Evolutionary conservation across 2,797 vertebrate species (phyloP).

Genomic region (Fistularia tabacaria): DNA sequence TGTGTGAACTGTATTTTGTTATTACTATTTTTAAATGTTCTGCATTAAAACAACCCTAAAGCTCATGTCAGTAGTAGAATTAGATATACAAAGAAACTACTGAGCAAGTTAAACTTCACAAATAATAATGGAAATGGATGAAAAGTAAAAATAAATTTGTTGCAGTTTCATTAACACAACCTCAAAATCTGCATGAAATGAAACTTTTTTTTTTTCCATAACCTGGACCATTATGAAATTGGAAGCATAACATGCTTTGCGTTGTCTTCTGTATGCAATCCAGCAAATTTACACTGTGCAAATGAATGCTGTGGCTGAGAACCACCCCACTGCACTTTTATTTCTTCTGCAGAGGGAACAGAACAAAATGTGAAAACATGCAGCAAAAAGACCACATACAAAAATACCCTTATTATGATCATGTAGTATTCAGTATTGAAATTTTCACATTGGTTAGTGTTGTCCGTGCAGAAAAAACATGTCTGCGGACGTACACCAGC

Average conservation of each 20-base stretch:
- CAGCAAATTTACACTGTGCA: conserved; percentile 4
- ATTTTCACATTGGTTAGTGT: conserved; percentile 31
- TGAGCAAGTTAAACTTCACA: no score
- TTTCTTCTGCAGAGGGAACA: conserved; percentile 17
- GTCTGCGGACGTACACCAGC: conserved; percentile 47
- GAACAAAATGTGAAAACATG: conserved; percentile 34
- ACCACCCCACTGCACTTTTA: conserved; percentile 23
- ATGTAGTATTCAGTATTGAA: conserved; percentile 23
- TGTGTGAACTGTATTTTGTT: no score
- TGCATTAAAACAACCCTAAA: no score
- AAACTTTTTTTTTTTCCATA: no score
- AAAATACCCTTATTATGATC: conserved; percentile 49
- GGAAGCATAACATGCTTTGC: not conserved
- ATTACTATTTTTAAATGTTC: no score
- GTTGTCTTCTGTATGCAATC: conserved; percentile 3
- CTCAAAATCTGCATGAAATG: no score
- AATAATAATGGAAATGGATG: no score
- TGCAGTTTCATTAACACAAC: no score
- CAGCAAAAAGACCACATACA: conserved; percentile 26
- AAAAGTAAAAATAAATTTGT: no score
- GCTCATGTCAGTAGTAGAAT: no score
- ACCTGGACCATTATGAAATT: no score
- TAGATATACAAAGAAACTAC: no score
- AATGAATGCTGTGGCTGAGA: conserved; percentile 22
- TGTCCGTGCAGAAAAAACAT: conserved; percentile 44